Percentiles rank a stretch among this genome's conserved stretches.
These are phyloP conservation scores for Chrysocyon brachyurus DNA, from an alignment of 2,797 vertebrate genomes.

Conservation along the genomic window DNA sequence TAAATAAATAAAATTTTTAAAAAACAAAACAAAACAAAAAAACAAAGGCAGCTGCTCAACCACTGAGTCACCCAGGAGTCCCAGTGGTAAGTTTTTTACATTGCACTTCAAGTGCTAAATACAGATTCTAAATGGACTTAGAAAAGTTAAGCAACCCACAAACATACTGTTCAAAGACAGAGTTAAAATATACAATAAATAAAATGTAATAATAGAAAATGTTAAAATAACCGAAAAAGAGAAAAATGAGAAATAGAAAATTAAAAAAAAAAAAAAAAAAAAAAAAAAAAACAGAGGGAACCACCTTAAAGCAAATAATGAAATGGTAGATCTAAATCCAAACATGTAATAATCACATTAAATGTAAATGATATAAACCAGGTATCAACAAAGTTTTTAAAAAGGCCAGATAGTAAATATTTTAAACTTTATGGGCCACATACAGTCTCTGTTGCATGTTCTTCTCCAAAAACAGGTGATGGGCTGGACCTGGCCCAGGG, in stretches of 20 bases:
- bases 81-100: not conserved
- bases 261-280: not conserved
- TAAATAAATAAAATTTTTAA: too few species aligned
- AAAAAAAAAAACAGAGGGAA: not conserved
- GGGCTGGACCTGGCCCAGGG: not conserved
- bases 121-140: not conserved
- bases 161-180: not conserved
- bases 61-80: too few species aligned
- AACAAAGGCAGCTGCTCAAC: too few species aligned
- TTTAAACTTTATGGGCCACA: not conserved
- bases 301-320: not conserved
- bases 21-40: too few species aligned
- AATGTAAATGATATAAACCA: not conserved
- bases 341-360: not conserved
- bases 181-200: not conserved
- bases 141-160: not conserved
- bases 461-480: not conserved
- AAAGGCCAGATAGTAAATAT: not conserved
- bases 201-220: not conserved
- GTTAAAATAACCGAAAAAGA: slow-evolving; percentile 1
- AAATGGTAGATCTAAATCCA: not conserved
- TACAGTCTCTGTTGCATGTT: not conserved
- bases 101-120: not conserved
- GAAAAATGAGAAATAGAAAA: not conserved
- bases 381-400: not conserved